phyloP scores from a whole-genome alignment of 2,888 invertebrate genomes.

The Habroteleia sp. region DNA sequence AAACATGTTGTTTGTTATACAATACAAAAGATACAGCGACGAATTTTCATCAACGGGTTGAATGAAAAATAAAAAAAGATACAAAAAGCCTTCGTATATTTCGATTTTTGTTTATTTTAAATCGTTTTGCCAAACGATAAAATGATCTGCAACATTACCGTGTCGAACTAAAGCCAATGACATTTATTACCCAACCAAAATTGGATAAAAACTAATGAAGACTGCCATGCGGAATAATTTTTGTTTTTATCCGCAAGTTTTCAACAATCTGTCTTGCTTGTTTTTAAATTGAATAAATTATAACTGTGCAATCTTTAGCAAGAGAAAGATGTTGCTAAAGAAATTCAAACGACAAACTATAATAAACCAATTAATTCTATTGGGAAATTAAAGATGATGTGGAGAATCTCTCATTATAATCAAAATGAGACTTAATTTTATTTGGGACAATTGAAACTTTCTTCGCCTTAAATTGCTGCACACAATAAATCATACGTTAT shows the following conservation, averaged over 20 bases:
- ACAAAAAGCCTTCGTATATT: conserved; percentile 77
- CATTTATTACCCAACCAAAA: conserved; percentile 67
- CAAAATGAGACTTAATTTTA: not conserved
- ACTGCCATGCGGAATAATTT: conserved; percentile 75
- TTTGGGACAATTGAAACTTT: conserved; percentile 4
- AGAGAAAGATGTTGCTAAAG: conserved; percentile 1
- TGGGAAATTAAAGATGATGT: no score
- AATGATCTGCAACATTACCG: conserved; percentile 59
- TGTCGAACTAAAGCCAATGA: conserved; percentile 55
- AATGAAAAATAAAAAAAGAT: conserved; percentile 76
- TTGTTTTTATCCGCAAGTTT: conserved; percentile 57
- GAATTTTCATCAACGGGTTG: conserved; percentile 76
- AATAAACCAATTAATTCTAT: no score
- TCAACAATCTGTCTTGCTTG: conserved; percentile 10
- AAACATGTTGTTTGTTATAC: conserved; percentile 79
- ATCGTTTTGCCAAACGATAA: conserved; percentile 64
- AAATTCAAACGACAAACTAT: not conserved
- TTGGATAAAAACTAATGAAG: conserved; percentile 64
- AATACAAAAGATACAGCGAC: conserved; percentile 75
- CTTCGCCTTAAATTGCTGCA: conserved; percentile 1
- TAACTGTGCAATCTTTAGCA: not conserved
- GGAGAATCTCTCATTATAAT: not conserved
- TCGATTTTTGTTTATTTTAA: conserved; percentile 74
- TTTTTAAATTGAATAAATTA: not conserved
- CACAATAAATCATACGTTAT: not conserved